A percentile compares a stretch with the other conserved stretches of the same genome.
Evolutionary conservation across 2,113 vertebrate species (phyloP).

Genomic region (Phasianus colchicus): DNA sequence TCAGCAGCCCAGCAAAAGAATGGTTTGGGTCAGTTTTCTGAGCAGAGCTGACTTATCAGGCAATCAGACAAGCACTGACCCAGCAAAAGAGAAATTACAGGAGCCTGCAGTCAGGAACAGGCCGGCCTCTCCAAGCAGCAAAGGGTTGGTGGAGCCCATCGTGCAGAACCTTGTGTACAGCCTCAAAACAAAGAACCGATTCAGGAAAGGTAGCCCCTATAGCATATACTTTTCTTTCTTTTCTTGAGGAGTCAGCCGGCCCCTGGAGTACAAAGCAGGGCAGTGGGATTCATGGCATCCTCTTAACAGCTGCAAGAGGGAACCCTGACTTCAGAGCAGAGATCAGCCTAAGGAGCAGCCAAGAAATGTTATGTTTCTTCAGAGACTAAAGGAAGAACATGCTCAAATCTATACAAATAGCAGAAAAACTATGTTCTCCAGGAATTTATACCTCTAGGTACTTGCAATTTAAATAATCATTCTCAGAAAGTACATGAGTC

Average conservation of each 20-base stretch:
- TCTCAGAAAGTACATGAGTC: background rate
- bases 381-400: background rate
- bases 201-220: conserved; percentile 5
- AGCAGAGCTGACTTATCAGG: background rate
- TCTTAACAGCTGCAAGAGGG: background rate
- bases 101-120: background rate
- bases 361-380: background rate
- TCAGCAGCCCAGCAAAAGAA: conserved; percentile 18
- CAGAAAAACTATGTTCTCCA: background rate
- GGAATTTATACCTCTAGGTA: background rate
- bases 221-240: background rate
- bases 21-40: background rate
- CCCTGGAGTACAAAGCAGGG: background rate
- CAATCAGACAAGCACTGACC: conserved; percentile 40
- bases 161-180: background rate
- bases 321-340: background rate
- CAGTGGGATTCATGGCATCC: fast-evolving
- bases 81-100: conserved; percentile 20
- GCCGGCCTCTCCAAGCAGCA: conserved; percentile 8
- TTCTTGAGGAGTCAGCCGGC: background rate
- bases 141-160: background rate
- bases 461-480: background rate
- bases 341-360: background rate
- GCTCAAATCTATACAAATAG: background rate
- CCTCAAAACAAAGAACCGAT: conserved; percentile 38